A percentile compares a stretch with the other conserved stretches of the same genome.
Conservation (phyloP, 2,797 vertebrate species). For the Orientallactaga sibirica region DNA sequence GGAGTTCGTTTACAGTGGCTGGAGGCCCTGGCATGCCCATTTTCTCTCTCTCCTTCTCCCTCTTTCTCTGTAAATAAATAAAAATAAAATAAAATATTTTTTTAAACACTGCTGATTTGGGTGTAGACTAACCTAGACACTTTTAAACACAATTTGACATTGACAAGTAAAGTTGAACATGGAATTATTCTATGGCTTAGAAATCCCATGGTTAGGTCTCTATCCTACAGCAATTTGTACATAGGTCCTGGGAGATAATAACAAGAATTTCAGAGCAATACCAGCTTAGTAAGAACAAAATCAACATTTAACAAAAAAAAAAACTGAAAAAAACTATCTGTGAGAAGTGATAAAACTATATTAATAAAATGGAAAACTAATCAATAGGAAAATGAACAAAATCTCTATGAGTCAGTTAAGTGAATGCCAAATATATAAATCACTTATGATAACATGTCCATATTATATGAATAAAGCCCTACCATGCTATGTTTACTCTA, state of each 20-base stretch:
- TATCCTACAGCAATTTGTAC: constrained; percentile 7
- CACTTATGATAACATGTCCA: neutral
- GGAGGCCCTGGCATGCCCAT: no score
- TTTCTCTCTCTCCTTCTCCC: no score
- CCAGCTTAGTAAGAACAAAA: neutral
- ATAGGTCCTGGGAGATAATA: neutral
- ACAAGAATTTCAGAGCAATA: constrained; percentile 10
- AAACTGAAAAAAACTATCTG: neutral
- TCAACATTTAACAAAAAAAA: neutral
- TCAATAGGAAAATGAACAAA: constrained; percentile 27
- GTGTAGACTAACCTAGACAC: neutral
- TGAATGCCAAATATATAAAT: constrained; percentile 37
- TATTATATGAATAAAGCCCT: neutral
- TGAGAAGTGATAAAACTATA: constrained; percentile 28
- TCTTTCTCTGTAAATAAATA: no score
- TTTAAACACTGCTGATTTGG: neutral
- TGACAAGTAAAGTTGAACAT: constrained; percentile 24
- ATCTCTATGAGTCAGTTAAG: neutral
- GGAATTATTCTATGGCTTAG: neutral
- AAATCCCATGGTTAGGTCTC: neutral
- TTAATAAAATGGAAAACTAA: neutral
- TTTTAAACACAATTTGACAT: constrained; percentile 8
- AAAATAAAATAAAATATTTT: no score
- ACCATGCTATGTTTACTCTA: neutral
- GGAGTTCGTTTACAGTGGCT: no score